These are phyloP conservation scores for Orthosia cruda DNA, from an alignment of 2,888 invertebrate genomes.

Conservation along the genomic window DNA sequence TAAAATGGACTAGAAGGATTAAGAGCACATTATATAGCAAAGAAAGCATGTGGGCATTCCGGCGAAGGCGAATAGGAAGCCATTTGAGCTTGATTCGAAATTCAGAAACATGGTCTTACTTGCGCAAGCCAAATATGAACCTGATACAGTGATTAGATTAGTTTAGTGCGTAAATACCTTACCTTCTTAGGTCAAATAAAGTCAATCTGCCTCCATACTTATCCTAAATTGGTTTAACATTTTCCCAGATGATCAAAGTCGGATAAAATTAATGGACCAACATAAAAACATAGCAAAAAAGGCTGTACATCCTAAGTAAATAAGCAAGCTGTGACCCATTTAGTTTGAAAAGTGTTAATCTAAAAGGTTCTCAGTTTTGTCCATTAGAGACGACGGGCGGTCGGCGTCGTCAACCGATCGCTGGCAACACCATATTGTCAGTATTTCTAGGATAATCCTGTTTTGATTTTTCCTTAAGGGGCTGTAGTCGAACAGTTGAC, in stretches of 20 bases:
- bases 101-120: no score
- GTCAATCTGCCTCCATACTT: background rate
- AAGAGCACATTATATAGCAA: no score
- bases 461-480: background rate
- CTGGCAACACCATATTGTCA: constrained; percentile 53
- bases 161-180: no score
- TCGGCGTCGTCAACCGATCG: constrained; percentile 66
- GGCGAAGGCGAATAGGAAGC: no score
- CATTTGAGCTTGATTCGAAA: no score
- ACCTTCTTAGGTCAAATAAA: no score
- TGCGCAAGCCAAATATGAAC: no score
- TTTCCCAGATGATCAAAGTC: constrained; percentile 20
- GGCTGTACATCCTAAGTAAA: constrained; percentile 59
- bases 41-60: no score
- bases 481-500: no score
- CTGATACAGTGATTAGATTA: no score
- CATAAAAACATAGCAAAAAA: constrained; percentile 34
- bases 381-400: constrained; percentile 77
- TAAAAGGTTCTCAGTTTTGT: constrained; percentile 78
- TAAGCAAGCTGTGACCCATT: constrained; percentile 68
- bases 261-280: constrained; percentile 39
- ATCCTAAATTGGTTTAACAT: background rate
- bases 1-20: no score
- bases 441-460: constrained; percentile 39
- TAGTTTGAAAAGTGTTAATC: constrained; percentile 74